phyloP scores from a whole-genome alignment of 2,113 vertebrate species.

The Tragulus kanchil region DNA sequence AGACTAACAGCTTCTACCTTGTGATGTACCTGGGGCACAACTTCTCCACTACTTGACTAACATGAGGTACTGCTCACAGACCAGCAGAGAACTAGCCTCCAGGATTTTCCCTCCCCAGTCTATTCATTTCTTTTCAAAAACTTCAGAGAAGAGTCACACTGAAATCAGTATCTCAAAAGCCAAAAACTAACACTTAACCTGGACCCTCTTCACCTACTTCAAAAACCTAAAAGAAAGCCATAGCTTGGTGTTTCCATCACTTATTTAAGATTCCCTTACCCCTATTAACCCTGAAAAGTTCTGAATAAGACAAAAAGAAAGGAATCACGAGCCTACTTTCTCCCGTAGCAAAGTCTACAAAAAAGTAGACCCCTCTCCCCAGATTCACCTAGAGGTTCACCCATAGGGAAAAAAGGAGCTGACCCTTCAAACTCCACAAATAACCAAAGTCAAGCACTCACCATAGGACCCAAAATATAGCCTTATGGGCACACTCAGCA shows the following conservation, averaged over 20 bases:
- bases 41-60: neutral
- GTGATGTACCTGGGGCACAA: neutral
- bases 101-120: neutral
- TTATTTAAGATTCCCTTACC: neutral
- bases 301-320: constrained; percentile 48
- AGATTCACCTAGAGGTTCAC: constrained; percentile 45
- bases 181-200: constrained; percentile 23
- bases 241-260: neutral
- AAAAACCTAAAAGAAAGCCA: neutral
- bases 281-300: constrained; percentile 11
- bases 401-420: neutral
- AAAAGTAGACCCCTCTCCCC: neutral
- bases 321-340: neutral
- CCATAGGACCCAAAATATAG: neutral
- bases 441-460: neutral
- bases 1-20: constrained; percentile 11
- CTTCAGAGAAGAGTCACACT: constrained; percentile 17
- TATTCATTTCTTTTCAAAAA: neutral
- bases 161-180: constrained; percentile 49
- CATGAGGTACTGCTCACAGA: constrained; percentile 41
- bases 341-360: constrained; percentile 1
- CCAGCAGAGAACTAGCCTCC: neutral
- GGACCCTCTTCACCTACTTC: neutral
- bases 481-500: neutral
- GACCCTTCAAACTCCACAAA: constrained; percentile 47